Base-by-base conservation (phyloP, 2,797 vertebrate genomes). In the Phylloscopus collybita region DNA sequence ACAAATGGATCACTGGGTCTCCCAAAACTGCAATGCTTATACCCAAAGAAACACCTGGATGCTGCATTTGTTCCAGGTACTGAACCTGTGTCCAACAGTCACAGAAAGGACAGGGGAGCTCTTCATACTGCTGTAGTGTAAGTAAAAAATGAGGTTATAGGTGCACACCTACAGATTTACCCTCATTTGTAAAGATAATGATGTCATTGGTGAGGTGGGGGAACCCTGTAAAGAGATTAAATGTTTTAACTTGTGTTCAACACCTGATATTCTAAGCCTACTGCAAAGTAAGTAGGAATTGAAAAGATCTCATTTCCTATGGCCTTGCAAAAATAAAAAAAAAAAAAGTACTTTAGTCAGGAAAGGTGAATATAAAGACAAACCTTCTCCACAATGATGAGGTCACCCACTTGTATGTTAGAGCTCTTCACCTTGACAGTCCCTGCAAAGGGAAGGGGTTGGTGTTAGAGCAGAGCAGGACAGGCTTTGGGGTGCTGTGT, bases 371-470 rank as follows among this genome's bases (percentile, higher is more conserved):
- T 3, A 53, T 9, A 38, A 34, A 94, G 70, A 83, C 98, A 95
- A 98, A 99, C 99, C 99, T 99, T 99, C 91, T 99, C 99, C n/a
- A 99, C 99, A 34, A 99, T 98, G 96, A 99, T 98, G n/a, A 99
- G 99, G 88, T 99, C 99, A 29, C 99, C 99, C 11, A 99, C 99
- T 98, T 99, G 99, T 95, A 99, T 99, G 47, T 97, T 98, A n/a
- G 99, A 99, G 95, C 99, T 99, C 98, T 99, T 99, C 96, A 99
- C 99, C 96, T 99, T 99, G 94, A 99, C 98, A 3, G 99, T 99
- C 61, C 99, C 99, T 99, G 97, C 71, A 91, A 70, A 90, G 70
- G 47, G 79, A 82, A 95, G 79, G 36, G 4, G 72, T 0, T 15
- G 25, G 81, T 19, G 56, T 90, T 6, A 92, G 20, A 80, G 67